A percentile compares a stretch with the other conserved stretches of the same genome.
phyloP scores from a whole-genome alignment of 2,113 vertebrate genomes.

The Sylvicapra grimmia region DNA sequence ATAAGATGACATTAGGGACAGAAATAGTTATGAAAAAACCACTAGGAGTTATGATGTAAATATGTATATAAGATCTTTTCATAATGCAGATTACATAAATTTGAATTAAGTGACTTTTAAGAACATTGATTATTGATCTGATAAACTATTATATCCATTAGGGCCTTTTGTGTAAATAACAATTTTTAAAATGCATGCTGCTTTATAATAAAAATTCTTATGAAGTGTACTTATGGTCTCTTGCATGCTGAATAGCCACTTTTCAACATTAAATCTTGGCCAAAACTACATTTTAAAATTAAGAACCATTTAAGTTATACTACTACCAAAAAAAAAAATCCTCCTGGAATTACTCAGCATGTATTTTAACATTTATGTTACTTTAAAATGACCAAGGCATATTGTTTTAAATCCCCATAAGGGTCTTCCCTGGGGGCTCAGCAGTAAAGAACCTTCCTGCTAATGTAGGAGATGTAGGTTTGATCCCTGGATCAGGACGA shows the following conservation, averaged over 20 bases:
- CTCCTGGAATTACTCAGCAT: slow-evolving; percentile 55
- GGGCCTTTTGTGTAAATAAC: slow-evolving; percentile 70
- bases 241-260: slow-evolving; percentile 72
- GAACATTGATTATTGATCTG: slow-evolving; percentile 74
- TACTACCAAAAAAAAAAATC: background rate
- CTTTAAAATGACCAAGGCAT: slow-evolving; percentile 54
- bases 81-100: slow-evolving; percentile 62
- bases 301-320: slow-evolving; percentile 73
- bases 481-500: background rate
- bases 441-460: background rate
- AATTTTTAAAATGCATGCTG: slow-evolving; percentile 44
- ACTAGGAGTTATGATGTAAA: slow-evolving; percentile 58
- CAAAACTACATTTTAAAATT: slow-evolving; percentile 76
- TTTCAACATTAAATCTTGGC: slow-evolving; percentile 68
- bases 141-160: slow-evolving; percentile 66
- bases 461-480: background rate
- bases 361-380: slow-evolving; percentile 3
- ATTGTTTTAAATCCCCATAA: background rate
- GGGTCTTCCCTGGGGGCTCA: background rate
- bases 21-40: slow-evolving; percentile 16
- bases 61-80: slow-evolving; percentile 50
- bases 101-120: slow-evolving; percentile 72
- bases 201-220: slow-evolving; percentile 66
- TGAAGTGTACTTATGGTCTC: slow-evolving; percentile 59
- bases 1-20: background rate